Conservation (phyloP, 1,140 invertebrate genomes). For the Venturia canescens region DNA sequence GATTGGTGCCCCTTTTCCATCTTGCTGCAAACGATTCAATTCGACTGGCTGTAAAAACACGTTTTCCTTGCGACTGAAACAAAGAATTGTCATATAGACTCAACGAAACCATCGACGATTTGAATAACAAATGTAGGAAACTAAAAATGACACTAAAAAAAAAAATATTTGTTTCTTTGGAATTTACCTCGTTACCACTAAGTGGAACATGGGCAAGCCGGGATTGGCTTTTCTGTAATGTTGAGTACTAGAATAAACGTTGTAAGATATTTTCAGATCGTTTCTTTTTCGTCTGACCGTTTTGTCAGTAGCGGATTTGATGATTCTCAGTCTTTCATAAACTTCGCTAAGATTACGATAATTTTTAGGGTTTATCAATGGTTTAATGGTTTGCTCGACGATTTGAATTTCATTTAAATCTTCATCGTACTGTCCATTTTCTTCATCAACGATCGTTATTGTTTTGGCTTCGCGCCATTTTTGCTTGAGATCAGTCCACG, state of each 20-base stretch:
- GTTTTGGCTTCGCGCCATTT: constrained; percentile 72
- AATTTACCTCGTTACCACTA: constrained; percentile 70
- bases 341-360: constrained; percentile 64
- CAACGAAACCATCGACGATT: constrained; percentile 10
- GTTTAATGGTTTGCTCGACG: constrained; percentile 62
- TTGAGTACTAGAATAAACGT: constrained; percentile 67
- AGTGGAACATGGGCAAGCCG: constrained; percentile 67
- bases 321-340: constrained; percentile 70
- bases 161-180: not conserved
- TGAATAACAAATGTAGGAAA: constrained; percentile 13
- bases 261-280: constrained; percentile 70
- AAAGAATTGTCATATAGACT: not conserved
- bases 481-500: constrained; percentile 71
- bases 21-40: constrained; percentile 65
- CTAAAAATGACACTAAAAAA: constrained; percentile 14
- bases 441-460: constrained; percentile 73
- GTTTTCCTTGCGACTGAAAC: constrained; percentile 59
- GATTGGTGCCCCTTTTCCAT: constrained; percentile 61
- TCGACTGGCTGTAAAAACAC: constrained; percentile 63
- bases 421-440: constrained; percentile 53
- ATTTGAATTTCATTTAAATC: constrained; percentile 68
- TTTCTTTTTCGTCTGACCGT: constrained; percentile 66
- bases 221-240: constrained; percentile 69
- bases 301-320: constrained; percentile 68
- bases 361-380: constrained; percentile 63